A percentile compares a stretch with the other conserved stretches of the same genome.
Conservation (phyloP, 2,888 invertebrate genomes). For the Alentia gelatinosa region DNA sequence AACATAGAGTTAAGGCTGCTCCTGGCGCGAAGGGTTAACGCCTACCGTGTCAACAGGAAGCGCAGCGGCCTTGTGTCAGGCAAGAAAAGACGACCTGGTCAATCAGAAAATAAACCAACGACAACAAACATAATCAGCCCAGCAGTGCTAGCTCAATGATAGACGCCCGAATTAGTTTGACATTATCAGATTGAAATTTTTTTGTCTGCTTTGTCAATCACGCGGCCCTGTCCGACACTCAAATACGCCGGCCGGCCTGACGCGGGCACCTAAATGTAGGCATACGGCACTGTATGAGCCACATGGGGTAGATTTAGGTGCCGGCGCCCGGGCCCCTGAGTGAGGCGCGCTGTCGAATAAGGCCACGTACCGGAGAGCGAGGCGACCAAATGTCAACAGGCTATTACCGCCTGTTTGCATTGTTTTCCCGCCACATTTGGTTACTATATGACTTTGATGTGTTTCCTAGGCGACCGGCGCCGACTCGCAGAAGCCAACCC, state of each 20-base stretch:
- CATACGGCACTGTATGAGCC: background rate
- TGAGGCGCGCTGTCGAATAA: background rate
- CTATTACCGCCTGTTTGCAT: background rate
- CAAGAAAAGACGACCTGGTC: too few species aligned
- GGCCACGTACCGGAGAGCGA: background rate
- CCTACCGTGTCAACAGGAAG: too few species aligned
- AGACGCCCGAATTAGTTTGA: slow-evolving; percentile 14
- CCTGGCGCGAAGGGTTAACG: too few species aligned
- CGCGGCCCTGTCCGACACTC: background rate
- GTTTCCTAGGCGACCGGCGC: background rate
- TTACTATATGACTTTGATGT: background rate
- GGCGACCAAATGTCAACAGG: background rate
- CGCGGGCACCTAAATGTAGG: background rate
- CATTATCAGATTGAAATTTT: background rate
- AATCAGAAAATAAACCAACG: too few species aligned
- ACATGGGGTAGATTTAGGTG: background rate
- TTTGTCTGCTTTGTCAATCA: background rate
- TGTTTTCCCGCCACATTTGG: background rate
- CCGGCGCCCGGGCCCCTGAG: too few species aligned
- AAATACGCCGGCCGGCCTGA: background rate
- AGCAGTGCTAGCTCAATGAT: background rate
- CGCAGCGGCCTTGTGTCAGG: too few species aligned
- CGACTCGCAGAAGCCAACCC: background rate
- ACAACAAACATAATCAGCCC: background rate
- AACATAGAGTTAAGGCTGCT: too few species aligned